phyloP scores from a whole-genome alignment of 37 sponge, comb jelly and placozoan species.

The Diacarnus erythraeanus region DNA sequence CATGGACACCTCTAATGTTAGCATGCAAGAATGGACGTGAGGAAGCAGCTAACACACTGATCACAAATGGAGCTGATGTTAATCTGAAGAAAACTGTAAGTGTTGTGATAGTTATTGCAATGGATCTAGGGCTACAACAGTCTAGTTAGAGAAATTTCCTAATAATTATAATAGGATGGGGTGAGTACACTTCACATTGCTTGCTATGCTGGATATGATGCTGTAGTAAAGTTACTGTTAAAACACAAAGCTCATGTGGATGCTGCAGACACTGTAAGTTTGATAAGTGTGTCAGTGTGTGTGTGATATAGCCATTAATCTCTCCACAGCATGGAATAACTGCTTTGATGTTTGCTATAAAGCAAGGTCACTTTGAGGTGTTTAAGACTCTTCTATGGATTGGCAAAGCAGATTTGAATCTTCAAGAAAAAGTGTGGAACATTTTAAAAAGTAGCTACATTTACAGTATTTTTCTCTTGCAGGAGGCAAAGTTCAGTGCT shows the following conservation, averaged over 20 bases:
- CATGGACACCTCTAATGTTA: conserved; percentile 10
- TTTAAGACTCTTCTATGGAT: background rate
- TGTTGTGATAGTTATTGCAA: too few species aligned
- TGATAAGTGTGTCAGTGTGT: background rate
- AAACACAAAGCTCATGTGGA: background rate
- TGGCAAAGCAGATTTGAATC: background rate
- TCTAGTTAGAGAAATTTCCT: background rate
- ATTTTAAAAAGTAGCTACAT: background rate
- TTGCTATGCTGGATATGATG: conserved; percentile 2
- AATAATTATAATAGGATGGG: background rate
- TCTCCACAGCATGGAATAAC: background rate
- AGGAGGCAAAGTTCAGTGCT: conserved; percentile 14
- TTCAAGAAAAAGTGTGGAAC: background rate
- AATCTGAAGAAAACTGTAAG: background rate
- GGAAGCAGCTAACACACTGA: background rate
- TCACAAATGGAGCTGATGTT: background rate
- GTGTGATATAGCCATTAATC: background rate
- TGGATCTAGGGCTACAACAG: too few species aligned
- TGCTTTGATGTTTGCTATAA: conserved; percentile 10
- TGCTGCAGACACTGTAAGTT: background rate
- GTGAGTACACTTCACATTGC: conserved; percentile 10
- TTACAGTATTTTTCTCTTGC: background rate
- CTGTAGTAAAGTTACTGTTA: background rate
- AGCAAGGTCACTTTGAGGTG: conserved; percentile 1
- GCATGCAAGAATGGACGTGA: background rate